Percentiles rank a stretch among this genome's conserved stretches.
These are phyloP conservation scores for Caradrina kadenii DNA, from an alignment of 2,888 invertebrate species.

Conservation along the genomic window DNA sequence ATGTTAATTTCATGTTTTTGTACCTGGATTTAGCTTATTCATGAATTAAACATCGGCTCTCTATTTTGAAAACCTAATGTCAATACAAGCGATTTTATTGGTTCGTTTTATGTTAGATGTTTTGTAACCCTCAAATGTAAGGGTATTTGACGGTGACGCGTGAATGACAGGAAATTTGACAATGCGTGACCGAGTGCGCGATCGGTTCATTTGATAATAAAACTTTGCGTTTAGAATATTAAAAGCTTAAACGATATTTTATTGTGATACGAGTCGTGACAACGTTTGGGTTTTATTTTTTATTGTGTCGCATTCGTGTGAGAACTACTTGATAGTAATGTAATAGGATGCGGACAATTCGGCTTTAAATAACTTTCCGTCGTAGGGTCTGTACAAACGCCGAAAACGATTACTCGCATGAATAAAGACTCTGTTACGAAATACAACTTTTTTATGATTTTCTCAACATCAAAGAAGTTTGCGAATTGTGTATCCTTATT, in stretches of 20 bases:
- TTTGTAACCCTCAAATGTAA: slow-evolving; percentile 77
- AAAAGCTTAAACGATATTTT: slow-evolving; percentile 68
- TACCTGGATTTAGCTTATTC: slow-evolving; percentile 70
- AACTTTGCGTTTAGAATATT: slow-evolving; percentile 67
- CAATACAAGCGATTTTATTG: slow-evolving; percentile 66
- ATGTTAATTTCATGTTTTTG: slow-evolving; percentile 72
- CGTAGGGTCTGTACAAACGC: slow-evolving; percentile 45
- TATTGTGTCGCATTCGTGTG: slow-evolving; percentile 65
- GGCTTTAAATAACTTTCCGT: slow-evolving; percentile 54
- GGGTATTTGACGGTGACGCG: slow-evolving; percentile 70
- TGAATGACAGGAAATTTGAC: slow-evolving; percentile 72
- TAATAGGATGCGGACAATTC: slow-evolving; percentile 59
- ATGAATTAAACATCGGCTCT: slow-evolving; percentile 67
- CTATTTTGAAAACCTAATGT: slow-evolving; percentile 66
- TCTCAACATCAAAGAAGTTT: slow-evolving; percentile 55
- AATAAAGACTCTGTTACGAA: slow-evolving; percentile 50
- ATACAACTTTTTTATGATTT: slow-evolving; percentile 53
- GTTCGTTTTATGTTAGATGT: slow-evolving; percentile 66
- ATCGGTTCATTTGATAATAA: slow-evolving; percentile 69
- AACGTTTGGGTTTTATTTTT: slow-evolving; percentile 64
- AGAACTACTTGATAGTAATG: slow-evolving; percentile 63
- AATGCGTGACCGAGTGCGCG: slow-evolving; percentile 73
- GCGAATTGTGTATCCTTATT: slow-evolving; percentile 39
- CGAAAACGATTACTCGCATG: slow-evolving; percentile 58
- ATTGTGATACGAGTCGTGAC: slow-evolving; percentile 70